Percentiles rank a stretch among this genome's conserved stretches.
phyloP scores from a whole-genome alignment of 2,888 invertebrate genomes.

The Tribolium freemani region DNA sequence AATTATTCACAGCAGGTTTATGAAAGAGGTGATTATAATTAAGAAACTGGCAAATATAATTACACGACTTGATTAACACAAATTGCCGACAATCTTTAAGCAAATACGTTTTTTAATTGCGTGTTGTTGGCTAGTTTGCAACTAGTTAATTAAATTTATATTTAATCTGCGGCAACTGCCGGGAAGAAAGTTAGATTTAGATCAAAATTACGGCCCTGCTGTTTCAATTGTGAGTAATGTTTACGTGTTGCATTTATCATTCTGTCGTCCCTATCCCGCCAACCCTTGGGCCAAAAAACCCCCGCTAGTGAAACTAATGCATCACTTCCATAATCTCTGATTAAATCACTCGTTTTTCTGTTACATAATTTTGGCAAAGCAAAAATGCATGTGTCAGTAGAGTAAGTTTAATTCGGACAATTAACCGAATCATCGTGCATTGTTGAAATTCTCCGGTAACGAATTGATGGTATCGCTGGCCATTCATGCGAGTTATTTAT shows the following conservation, averaged over 20 bases:
- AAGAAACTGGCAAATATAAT: neutral
- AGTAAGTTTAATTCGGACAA: too few relatives aligned
- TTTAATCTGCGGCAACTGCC: neutral
- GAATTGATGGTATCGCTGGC: too few relatives aligned
- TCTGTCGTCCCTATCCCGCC: neutral
- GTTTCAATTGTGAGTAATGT: neutral
- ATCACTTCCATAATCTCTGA: neutral
- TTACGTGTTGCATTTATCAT: neutral
- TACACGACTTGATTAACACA: neutral
- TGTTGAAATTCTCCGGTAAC: too few relatives aligned
- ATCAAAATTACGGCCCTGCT: neutral
- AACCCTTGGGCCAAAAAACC: neutral
- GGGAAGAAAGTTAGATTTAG: neutral
- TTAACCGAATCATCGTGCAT: too few relatives aligned
- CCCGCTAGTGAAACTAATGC: neutral
- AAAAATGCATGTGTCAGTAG: neutral
- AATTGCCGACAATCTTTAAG: too few relatives aligned
- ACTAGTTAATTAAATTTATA: neutral
- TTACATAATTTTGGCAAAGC: neutral
- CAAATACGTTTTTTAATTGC: neutral
- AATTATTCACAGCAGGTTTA: constrained; percentile 12
- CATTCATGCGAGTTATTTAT: neutral
- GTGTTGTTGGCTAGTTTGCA: neutral
- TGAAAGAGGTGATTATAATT: neutral
- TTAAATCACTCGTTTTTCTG: neutral